These are phyloP conservation scores for Synchiropus splendidus DNA, from an alignment of 2,113 vertebrate species.

Conservation along the genomic window DNA sequence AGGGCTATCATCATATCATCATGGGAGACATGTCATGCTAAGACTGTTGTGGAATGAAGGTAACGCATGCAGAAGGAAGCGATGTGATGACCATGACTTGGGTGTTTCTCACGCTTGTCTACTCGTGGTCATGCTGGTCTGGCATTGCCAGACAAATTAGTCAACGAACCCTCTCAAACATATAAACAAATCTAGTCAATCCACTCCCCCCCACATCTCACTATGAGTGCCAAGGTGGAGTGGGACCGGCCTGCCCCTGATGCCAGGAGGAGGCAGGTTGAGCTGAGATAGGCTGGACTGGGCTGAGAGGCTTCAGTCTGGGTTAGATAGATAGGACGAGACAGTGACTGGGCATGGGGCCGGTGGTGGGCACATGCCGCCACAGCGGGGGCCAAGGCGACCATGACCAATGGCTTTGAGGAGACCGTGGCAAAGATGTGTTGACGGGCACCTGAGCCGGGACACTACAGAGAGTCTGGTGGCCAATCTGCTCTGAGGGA, in stretches of 20 bases:
- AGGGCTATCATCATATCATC: constrained; percentile 54
- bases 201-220: constrained; percentile 66
- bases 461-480: constrained; percentile 30
- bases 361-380: constrained; percentile 87
- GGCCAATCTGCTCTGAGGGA: constrained; percentile 35
- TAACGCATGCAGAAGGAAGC: constrained; percentile 26
- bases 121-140: constrained; percentile 51
- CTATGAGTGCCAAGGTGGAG: constrained; percentile 72
- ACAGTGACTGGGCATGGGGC: constrained; percentile 72
- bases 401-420: constrained; percentile 95
- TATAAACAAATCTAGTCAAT: constrained; percentile 7
- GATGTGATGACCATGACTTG: constrained; percentile 27
- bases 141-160: constrained; percentile 68
- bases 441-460: constrained; percentile 90
- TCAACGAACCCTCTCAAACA: constrained; percentile 14
- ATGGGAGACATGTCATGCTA: constrained; percentile 26
- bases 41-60: constrained; percentile 49
- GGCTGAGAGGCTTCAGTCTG: constrained; percentile 53
- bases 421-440: constrained; percentile 73
- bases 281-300: constrained; percentile 61
- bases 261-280: constrained; percentile 67
- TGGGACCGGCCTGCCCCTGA: constrained; percentile 71
- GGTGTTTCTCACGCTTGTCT: constrained; percentile 37
- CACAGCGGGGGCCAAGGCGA: constrained; percentile 79
- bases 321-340: constrained; percentile 71